A percentile compares a stretch with the other conserved stretches of the same genome.
Evolutionary conservation across 2,888 invertebrate species (phyloP).

Genomic region (Pollenia amentaria): DNA sequence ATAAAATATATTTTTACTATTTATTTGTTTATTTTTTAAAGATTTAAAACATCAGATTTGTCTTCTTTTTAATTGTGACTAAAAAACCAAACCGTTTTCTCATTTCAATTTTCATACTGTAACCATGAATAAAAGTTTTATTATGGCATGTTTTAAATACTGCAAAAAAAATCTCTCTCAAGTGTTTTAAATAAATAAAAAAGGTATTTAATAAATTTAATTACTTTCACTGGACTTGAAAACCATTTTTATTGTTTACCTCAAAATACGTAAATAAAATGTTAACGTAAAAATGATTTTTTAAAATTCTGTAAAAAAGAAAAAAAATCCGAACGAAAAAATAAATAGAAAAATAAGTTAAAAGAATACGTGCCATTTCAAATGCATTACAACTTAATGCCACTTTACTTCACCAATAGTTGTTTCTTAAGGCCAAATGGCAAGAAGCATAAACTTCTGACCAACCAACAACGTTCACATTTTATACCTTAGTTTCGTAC

Average conservation of each 20-base stretch:
- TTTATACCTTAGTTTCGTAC: slow-evolving; percentile 7
- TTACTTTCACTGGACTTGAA: slow-evolving; percentile 17
- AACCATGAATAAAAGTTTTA: neutral
- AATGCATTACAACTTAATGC: slow-evolving; percentile 42
- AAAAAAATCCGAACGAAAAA: slow-evolving; percentile 14
- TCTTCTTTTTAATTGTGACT: neutral
- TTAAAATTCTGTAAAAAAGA: neutral
- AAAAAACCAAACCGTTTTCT: neutral
- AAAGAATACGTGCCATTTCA: slow-evolving; percentile 43
- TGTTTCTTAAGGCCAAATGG: slow-evolving; percentile 28
- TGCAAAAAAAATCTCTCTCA: neutral
- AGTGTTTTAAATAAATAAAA: slow-evolving; percentile 7
- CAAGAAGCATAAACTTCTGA: slow-evolving; percentile 23
- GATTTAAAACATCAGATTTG: neutral
- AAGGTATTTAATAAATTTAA: slow-evolving; percentile 32
- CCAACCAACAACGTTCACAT: slow-evolving; percentile 7
- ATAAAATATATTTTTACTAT: neutral
- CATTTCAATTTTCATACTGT: neutral
- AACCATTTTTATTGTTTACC: slow-evolving; percentile 15
- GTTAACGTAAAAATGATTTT: slow-evolving; percentile 28
- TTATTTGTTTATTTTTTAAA: neutral
- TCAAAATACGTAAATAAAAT: slow-evolving; percentile 35
- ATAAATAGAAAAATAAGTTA: slow-evolving; percentile 44
- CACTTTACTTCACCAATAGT: neutral
- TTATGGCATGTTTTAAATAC: neutral